A percentile compares a stretch with the other conserved stretches of the same genome.
Evolutionary conservation across 2,113 vertebrate species (phyloP).

Genomic region (Zosterops hypoxanthus): DNA sequence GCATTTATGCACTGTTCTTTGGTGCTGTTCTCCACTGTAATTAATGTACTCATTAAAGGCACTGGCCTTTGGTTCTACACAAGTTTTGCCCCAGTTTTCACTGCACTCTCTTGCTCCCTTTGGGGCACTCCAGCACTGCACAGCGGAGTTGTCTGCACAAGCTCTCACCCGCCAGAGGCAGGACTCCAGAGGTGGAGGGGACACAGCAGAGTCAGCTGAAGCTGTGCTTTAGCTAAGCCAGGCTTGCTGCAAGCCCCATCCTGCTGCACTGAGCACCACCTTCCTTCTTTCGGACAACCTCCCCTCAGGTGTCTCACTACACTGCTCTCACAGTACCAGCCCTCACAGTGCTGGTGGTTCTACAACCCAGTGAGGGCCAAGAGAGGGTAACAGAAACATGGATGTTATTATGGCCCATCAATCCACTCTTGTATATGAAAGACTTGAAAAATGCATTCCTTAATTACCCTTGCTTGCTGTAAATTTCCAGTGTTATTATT

Average conservation of each 20-base stretch:
- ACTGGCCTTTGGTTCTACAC: not conserved
- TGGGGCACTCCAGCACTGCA: not conserved
- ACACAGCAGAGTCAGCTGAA: not conserved
- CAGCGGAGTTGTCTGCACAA: not conserved
- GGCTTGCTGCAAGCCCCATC: not conserved
- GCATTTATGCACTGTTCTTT: not conserved
- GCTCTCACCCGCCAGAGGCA: not conserved
- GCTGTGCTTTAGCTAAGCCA: not conserved
- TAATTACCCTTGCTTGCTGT: slow-evolving; percentile 20
- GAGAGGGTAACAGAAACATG: not conserved
- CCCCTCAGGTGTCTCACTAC: not conserved
- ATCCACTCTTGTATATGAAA: not conserved
- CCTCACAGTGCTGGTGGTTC: not conserved
- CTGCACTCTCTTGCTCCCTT: not conserved
- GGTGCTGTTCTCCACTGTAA: not conserved
- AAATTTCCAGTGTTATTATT: slow-evolving; percentile 5
- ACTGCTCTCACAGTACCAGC: not conserved
- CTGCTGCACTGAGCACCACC: not conserved
- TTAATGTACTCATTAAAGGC: not conserved
- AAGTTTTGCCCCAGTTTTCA: not conserved
- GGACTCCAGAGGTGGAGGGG: not conserved
- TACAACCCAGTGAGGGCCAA: not conserved
- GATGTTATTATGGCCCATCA: not conserved
- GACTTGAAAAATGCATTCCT: not conserved
- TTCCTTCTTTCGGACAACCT: not conserved